These are phyloP conservation scores for Acrocyrtus sp. DNA, from an alignment of 2,888 invertebrate genomes.

Conservation along the genomic window DNA sequence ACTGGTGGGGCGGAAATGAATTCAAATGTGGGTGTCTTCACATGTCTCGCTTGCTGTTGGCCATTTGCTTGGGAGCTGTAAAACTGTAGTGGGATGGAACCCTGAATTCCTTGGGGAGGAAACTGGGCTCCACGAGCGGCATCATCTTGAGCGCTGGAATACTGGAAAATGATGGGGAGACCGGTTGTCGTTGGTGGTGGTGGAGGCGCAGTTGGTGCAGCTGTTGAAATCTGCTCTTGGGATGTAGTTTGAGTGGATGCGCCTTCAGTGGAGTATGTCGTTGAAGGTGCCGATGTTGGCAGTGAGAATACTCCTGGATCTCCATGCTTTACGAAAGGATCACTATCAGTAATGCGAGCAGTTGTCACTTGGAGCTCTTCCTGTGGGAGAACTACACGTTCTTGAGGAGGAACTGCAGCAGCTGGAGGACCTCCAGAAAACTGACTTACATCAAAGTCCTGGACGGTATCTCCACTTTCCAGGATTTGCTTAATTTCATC, in stretches of 20 bases:
- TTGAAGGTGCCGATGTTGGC: not conserved
- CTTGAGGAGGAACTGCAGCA: no score
- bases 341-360: no score
- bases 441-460: slow-evolving; percentile 26
- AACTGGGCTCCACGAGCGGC: not conserved
- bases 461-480: slow-evolving; percentile 20
- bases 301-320: not conserved
- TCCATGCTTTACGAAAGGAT: no score
- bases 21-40: slow-evolving; percentile 28
- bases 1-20: slow-evolving; percentile 48
- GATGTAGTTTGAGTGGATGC: not conserved
- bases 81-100: slow-evolving; percentile 15
- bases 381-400: no score
- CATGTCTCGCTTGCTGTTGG: not conserved
- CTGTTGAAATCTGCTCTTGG: not conserved
- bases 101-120: not conserved
- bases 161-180: slow-evolving; percentile 22
- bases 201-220: not conserved
- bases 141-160: slow-evolving; percentile 7
- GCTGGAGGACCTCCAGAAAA: not conserved
- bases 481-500: slow-evolving; percentile 37
- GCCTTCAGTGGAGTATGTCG: not conserved
- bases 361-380: no score
- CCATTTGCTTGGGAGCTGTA: slow-evolving; percentile 12
- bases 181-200: not conserved